A percentile compares a stretch with the other conserved stretches of the same genome.
Evolutionary conservation across 2,113 vertebrate species (phyloP).

Genomic region (Pycnonotus jocosus): DNA sequence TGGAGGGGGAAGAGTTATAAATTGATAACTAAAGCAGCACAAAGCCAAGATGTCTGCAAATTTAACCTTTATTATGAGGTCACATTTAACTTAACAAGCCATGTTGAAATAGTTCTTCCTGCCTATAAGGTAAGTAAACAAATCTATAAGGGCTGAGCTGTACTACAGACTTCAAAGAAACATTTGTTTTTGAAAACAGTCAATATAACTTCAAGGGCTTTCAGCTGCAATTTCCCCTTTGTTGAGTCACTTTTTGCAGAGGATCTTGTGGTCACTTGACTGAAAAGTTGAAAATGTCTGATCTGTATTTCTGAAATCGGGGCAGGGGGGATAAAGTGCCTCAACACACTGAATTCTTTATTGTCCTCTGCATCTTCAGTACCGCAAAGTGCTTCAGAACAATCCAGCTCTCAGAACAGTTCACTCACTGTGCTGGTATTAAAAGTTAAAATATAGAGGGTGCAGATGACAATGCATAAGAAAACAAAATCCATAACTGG

Average conservation of each 20-base stretch:
- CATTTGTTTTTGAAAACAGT: neutral
- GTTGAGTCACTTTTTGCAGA: neutral
- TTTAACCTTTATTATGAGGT: neutral
- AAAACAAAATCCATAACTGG: conserved; percentile 41
- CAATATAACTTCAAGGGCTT: neutral
- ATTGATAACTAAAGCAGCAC: neutral
- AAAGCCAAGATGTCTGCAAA: neutral
- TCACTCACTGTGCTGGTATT: neutral
- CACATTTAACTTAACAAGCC: neutral
- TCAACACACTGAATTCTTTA: neutral
- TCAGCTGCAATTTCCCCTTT: neutral
- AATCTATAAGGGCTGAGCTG: neutral
- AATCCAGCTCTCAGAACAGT: neutral
- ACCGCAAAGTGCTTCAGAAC: neutral
- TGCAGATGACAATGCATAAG: neutral
- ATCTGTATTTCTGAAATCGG: neutral
- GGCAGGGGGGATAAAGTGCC: neutral
- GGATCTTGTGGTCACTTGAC: neutral
- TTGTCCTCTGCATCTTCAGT: neutral
- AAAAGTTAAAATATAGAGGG: conserved; percentile 44
- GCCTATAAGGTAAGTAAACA: neutral
- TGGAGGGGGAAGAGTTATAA: neutral
- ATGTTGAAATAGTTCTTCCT: neutral
- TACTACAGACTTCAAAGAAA: neutral
- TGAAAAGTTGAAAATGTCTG: neutral